phyloP scores from a whole-genome alignment of 2,113 vertebrate species.

The Tonatia bakeri region DNA sequence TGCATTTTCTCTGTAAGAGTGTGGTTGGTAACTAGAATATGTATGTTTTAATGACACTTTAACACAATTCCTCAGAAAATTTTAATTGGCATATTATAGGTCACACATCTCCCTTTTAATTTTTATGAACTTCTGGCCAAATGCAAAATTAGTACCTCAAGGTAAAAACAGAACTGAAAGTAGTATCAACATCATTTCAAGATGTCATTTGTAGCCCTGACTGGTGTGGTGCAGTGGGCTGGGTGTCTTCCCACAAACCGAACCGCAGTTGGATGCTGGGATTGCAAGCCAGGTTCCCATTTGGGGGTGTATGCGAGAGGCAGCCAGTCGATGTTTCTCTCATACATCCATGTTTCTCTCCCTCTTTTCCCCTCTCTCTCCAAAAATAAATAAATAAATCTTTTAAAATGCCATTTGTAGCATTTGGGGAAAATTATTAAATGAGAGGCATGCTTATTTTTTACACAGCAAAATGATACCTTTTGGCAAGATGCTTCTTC shows the following conservation, averaged over 20 bases:
- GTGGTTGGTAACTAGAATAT: not conserved
- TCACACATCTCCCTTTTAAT: not conserved
- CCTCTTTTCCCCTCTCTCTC: too few species aligned
- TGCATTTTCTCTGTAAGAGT: slow-evolving; percentile 13
- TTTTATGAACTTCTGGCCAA: slow-evolving; percentile 28
- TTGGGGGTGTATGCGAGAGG: too few species aligned
- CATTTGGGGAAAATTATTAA: slow-evolving; percentile 13
- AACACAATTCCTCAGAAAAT: slow-evolving; percentile 10
- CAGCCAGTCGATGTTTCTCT: too few species aligned
- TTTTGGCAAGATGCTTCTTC: slow-evolving; percentile 30
- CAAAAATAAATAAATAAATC: too few species aligned
- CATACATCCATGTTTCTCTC: too few species aligned
- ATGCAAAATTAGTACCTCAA: slow-evolving; percentile 31
- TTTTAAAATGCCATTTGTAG: slow-evolving; percentile 45
- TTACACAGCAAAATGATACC: slow-evolving; percentile 4
- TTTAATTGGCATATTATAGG: not conserved
- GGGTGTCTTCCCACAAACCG: too few species aligned
- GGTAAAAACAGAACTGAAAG: slow-evolving; percentile 14
- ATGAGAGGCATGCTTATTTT: not conserved
- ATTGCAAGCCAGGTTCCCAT: too few species aligned
- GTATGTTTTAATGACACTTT: not conserved
- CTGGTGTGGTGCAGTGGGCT: too few species aligned
- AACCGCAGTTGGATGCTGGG: too few species aligned
- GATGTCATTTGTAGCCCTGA: not conserved
- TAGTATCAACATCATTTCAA: slow-evolving; percentile 39